Evolutionary conservation across 2,797 vertebrate species (phyloP).

Genomic region (Poecilia velifera): DNA sequence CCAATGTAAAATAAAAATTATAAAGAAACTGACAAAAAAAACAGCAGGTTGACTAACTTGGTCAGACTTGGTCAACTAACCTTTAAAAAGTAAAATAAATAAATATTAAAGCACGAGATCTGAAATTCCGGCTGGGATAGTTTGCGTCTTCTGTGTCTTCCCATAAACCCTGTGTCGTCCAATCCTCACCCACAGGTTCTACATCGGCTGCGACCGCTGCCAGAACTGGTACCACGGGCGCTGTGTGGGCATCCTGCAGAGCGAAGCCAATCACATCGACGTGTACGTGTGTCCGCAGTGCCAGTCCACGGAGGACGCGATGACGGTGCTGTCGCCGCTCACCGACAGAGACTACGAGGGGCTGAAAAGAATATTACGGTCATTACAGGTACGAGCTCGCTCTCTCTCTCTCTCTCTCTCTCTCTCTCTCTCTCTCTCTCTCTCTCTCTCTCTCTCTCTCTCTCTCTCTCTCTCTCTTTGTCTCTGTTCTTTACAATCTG

Average conservation of each 20-base stretch:
- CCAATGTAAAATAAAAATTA: no score
- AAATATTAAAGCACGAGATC: no score
- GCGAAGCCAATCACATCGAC: slow-evolving; percentile 96
- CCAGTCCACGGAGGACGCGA: slow-evolving; percentile 98
- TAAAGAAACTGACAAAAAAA: no score
- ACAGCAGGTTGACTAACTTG: no score
- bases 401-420: neutral
- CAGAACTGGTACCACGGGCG: slow-evolving; percentile 99
- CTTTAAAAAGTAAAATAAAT: no score
- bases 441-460: neutral
- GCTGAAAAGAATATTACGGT: slow-evolving; percentile 92
- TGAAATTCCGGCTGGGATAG: no score
- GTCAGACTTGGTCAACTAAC: no score
- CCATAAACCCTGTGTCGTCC: neutral
- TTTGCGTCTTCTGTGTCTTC: neutral
- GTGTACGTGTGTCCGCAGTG: slow-evolving; percentile 97
- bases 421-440: no score
- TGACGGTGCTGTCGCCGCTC: slow-evolving; percentile 96
- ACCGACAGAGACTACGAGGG: slow-evolving; percentile 97
- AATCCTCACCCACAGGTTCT: slow-evolving; percentile 83
- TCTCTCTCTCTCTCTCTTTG: no score
- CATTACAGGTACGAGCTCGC: slow-evolving; percentile 86
- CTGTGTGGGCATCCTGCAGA: slow-evolving; percentile 97
- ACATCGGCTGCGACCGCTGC: slow-evolving; percentile 98
- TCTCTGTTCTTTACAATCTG: neutral